These are phyloP conservation scores for Chalcis sispes DNA, from an alignment of 2,888 invertebrate genomes.

Conservation along the genomic window DNA sequence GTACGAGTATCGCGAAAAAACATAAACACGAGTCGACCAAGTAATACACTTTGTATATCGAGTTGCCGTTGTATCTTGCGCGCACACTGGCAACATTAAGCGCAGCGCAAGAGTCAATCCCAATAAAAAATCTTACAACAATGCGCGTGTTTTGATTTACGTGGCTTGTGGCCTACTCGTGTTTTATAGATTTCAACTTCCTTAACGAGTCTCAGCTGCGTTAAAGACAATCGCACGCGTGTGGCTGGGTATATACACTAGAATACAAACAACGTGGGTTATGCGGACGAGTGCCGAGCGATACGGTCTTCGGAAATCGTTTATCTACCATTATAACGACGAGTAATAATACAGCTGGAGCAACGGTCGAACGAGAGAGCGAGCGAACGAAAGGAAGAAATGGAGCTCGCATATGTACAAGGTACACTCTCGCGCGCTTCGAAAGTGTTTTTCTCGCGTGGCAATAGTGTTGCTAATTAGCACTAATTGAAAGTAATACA, in stretches of 20 bases:
- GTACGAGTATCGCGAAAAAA: not conserved
- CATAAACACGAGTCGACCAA: not conserved
- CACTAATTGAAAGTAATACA: slow-evolving; percentile 25
- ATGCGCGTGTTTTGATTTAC: slow-evolving; percentile 37
- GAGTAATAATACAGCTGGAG: not conserved
- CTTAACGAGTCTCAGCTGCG: slow-evolving; percentile 24
- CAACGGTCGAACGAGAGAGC: no score
- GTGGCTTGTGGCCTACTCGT: not conserved
- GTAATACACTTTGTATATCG: not conserved
- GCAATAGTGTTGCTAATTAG: slow-evolving; percentile 10
- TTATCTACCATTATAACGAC: not conserved
- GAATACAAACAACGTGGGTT: no score
- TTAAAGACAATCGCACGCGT: slow-evolving; percentile 16
- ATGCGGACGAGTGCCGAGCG: no score
- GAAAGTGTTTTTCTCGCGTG: not conserved
- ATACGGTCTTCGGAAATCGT: not conserved
- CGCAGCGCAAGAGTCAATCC: not conserved
- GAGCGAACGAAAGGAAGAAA: no score
- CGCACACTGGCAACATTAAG: not conserved
- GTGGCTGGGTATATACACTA: no score
- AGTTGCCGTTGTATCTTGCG: not conserved
- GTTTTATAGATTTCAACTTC: slow-evolving; percentile 32
- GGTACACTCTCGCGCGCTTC: not conserved
- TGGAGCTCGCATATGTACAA: no score
- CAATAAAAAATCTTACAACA: not conserved